These are phyloP conservation scores for Eupithecia inturbata DNA, from an alignment of 2,888 invertebrate genomes.

Conservation along the genomic window DNA sequence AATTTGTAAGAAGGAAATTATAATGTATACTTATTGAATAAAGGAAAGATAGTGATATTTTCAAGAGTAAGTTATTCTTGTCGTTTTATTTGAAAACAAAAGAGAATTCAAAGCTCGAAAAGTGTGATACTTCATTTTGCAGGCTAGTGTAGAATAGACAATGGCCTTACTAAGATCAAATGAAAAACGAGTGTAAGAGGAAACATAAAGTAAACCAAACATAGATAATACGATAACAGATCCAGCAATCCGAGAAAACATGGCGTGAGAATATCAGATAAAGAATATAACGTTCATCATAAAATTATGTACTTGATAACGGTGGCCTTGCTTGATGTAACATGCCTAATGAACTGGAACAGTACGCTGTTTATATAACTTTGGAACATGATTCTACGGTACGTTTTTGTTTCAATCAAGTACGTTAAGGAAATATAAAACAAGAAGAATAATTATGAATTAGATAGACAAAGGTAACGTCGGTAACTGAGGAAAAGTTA, in stretches of 20 bases:
- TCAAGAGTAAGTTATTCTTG: not conserved
- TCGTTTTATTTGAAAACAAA: not conserved
- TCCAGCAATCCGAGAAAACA: conserved; percentile 41
- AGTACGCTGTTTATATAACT: conserved; percentile 48
- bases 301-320: conserved; percentile 50
- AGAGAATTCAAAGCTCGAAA: not conserved
- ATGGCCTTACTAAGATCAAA: not conserved
- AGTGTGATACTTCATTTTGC: no score
- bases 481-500: not conserved
- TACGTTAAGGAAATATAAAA: not conserved
- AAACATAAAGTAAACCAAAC: conserved; percentile 21
- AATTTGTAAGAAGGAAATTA: not conserved
- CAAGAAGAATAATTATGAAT: not conserved
- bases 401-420: not conserved
- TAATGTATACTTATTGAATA: not conserved
- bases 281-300: conserved; percentile 53
- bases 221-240: not conserved
- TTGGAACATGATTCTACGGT: conserved; percentile 14
- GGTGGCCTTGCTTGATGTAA: conserved; percentile 52
- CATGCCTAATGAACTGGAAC: conserved; percentile 41
- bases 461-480: not conserved
- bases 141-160: not conserved
- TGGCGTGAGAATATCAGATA: conserved; percentile 65
- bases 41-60: not conserved
- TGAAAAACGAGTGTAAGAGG: not conserved